Conservation (phyloP, 1,140 invertebrate genomes). For the Drosophila murphyi region DNA sequence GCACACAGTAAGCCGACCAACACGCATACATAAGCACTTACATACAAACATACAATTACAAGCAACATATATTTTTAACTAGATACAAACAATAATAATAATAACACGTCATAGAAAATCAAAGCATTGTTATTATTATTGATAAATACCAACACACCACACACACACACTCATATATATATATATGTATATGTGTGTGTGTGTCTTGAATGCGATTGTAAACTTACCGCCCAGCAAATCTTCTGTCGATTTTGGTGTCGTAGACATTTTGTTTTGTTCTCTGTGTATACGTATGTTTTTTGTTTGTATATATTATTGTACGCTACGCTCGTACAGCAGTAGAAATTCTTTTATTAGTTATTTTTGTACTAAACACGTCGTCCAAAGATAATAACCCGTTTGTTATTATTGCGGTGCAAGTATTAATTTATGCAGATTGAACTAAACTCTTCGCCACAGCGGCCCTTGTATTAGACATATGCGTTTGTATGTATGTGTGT, state of each 20-base stretch:
- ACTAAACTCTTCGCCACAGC: conserved; percentile 55
- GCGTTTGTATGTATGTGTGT: conserved; percentile 47
- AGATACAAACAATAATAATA: conserved; percentile 45
- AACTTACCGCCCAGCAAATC: conserved; percentile 81
- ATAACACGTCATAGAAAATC: conserved; percentile 29
- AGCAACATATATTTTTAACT: conserved; percentile 47
- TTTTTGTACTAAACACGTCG: conserved; percentile 66
- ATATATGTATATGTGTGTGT: conserved; percentile 3
- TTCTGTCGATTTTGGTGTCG: conserved; percentile 78
- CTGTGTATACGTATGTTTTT: conserved; percentile 36
- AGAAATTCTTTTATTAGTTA: conserved; percentile 38
- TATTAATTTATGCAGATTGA: conserved; percentile 63
- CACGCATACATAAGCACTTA: conserved; percentile 35
- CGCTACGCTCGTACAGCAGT: conserved; percentile 31
- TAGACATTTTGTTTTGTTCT: conserved; percentile 75
- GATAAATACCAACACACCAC: conserved; percentile 40
- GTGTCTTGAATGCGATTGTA: conserved; percentile 26
- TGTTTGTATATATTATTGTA: conserved; percentile 33
- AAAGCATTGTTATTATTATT: conserved; percentile 53
- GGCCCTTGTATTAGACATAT: conserved; percentile 66
- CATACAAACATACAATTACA: conserved; percentile 44
- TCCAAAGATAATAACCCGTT: conserved; percentile 70
- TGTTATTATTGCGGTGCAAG: conserved; percentile 53
- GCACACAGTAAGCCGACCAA: conserved; percentile 31
- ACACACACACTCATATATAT: neutral